Percentiles rank a stretch among this genome's conserved stretches.
These are phyloP conservation scores for Drosophila insularis DNA, from an alignment of 1,140 invertebrate species.

Conservation along the genomic window DNA sequence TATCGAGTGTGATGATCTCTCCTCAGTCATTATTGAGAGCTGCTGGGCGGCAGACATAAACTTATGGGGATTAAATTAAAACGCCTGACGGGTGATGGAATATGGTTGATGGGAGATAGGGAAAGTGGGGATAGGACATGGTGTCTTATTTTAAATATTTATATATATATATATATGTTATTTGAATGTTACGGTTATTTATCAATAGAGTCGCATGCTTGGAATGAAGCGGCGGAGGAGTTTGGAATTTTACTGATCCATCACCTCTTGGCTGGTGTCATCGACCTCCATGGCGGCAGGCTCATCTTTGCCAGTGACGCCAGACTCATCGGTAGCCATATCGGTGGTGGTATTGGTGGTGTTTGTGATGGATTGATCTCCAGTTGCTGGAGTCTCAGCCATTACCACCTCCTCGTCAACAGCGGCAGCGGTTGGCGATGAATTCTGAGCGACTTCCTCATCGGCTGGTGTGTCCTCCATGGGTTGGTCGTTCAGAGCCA, in stretches of 20 bases:
- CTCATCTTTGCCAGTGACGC: constrained; percentile 53
- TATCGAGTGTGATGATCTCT: too few species aligned
- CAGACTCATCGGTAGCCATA: constrained; percentile 73
- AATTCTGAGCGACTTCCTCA: constrained; percentile 48
- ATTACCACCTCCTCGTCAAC: constrained; percentile 67
- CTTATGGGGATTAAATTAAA: too few species aligned
- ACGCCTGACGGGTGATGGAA: too few species aligned
- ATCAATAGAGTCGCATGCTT: constrained; percentile 21
- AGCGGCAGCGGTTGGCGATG: constrained; percentile 40
- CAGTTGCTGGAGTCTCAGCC: constrained; percentile 48
- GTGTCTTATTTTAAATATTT: constrained; percentile 8
- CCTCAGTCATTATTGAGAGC: too few species aligned
- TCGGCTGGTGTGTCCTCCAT: constrained; percentile 68
- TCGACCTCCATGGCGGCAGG: constrained; percentile 80
- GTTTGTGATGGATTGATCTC: background rate
- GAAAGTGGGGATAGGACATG: too few species aligned
- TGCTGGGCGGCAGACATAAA: too few species aligned
- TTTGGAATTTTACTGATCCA: constrained; percentile 69
- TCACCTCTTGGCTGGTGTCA: constrained; percentile 81
- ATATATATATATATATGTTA: constrained; percentile 42
- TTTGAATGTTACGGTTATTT: constrained; percentile 50
- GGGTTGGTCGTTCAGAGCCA: constrained; percentile 72
- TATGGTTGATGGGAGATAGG: too few species aligned
- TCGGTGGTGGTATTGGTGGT: constrained; percentile 29
- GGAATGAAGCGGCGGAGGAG: background rate